Evolutionary conservation across 2,888 invertebrate genomes (phyloP).

Genomic region (Parnassius mnemosyne): DNA sequence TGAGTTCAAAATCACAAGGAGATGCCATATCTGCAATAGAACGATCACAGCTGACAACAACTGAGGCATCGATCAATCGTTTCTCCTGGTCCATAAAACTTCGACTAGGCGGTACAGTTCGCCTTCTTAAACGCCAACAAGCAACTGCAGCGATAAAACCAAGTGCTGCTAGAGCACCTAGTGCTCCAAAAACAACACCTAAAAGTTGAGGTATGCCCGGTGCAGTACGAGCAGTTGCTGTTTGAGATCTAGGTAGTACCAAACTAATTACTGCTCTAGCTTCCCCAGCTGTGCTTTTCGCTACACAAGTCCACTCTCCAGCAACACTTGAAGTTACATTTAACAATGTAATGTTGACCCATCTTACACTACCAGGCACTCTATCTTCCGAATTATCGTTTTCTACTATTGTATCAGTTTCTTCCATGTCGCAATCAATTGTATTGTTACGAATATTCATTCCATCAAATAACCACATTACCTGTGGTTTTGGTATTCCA

Average conservation of each 20-base stretch:
- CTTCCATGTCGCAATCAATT: slow-evolving; percentile 73
- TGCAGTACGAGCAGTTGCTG: slow-evolving; percentile 88
- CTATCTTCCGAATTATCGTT: slow-evolving; percentile 65
- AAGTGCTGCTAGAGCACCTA: slow-evolving; percentile 85
- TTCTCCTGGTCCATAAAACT: slow-evolving; percentile 94
- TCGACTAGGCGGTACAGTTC: slow-evolving; percentile 83
- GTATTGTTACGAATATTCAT: slow-evolving; percentile 68
- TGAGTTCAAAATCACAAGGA: slow-evolving; percentile 75
- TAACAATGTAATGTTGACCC: slow-evolving; percentile 91
- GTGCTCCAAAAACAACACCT: slow-evolving; percentile 87
- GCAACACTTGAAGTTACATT: slow-evolving; percentile 91
- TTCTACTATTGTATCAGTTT: slow-evolving; percentile 64
- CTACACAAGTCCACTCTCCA: slow-evolving; percentile 92
- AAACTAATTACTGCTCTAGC: slow-evolving; percentile 82
- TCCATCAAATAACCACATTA: slow-evolving; percentile 91
- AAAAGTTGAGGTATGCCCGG: slow-evolving; percentile 87
- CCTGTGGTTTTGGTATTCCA: slow-evolving; percentile 91
- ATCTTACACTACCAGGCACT: slow-evolving; percentile 78
- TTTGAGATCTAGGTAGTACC: slow-evolving; percentile 80
- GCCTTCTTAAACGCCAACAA: slow-evolving; percentile 84
- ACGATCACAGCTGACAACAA: slow-evolving; percentile 82
- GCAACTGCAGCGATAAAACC: slow-evolving; percentile 79
- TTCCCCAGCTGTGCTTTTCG: slow-evolving; percentile 84
- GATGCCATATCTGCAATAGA: slow-evolving; percentile 84
- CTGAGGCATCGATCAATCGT: slow-evolving; percentile 89